Conservation (phyloP, 2,797 vertebrate genomes). For the Rhodeus uyekii region DNA sequence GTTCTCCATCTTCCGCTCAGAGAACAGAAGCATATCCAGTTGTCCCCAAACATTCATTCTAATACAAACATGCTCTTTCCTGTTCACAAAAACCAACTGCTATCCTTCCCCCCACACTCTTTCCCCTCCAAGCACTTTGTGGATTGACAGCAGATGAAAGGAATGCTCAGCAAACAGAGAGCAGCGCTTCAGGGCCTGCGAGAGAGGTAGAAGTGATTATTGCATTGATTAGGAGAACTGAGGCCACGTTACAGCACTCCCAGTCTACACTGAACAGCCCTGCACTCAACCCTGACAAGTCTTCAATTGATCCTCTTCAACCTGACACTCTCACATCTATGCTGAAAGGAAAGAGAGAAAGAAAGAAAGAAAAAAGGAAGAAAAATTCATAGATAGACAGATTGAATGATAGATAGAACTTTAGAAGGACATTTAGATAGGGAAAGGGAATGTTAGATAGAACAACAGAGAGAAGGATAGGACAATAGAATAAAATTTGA, state of each 20-base stretch:
- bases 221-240: constrained; percentile 63
- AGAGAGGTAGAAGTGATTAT: constrained; percentile 63
- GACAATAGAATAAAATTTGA: neutral
- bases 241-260: constrained; percentile 50
- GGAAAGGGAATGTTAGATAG: neutral
- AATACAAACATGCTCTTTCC: neutral
- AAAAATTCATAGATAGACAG: neutral
- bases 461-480: neutral
- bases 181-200: constrained; percentile 53
- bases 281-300: constrained; percentile 53
- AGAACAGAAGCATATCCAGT: neutral
- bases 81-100: neutral
- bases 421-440: neutral
- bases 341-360: neutral
- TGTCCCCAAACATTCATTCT: constrained; percentile 24
- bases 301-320: constrained; percentile 62
- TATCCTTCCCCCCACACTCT: constrained; percentile 14
- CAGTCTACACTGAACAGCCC: constrained; percentile 24
- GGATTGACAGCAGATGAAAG: constrained; percentile 65
- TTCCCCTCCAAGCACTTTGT: constrained; percentile 27
- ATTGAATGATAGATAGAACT: neutral
- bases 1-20: constrained; percentile 51
- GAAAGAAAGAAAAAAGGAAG: neutral
- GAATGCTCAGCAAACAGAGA: constrained; percentile 60
- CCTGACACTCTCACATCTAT: constrained; percentile 59